These are phyloP conservation scores for Falco columbarius DNA, from an alignment of 2,797 vertebrate genomes.

Conservation along the genomic window DNA sequence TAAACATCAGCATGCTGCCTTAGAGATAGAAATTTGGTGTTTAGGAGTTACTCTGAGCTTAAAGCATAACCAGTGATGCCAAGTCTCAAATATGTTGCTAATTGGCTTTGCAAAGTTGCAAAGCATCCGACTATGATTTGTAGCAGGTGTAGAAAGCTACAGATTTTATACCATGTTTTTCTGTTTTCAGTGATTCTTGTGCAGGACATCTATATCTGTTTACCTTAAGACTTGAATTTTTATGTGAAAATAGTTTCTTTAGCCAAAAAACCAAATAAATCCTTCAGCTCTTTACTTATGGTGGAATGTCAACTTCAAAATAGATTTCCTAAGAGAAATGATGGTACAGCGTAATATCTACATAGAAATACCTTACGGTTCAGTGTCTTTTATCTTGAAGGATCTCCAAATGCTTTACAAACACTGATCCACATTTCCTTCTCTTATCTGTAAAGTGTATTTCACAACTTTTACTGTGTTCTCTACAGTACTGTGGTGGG, in stretches of 20 bases:
- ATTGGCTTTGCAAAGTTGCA: neutral
- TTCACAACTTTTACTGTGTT: neutral
- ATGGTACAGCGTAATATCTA: neutral
- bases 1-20: neutral
- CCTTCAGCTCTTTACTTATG: neutral
- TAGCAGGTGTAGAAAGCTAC: neutral
- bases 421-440: neutral
- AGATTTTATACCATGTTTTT: neutral
- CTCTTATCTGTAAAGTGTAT: neutral
- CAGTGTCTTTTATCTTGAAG: neutral
- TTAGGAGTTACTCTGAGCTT: neutral
- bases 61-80: neutral
- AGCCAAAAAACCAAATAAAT: neutral
- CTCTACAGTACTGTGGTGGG: neutral
- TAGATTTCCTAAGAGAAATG: neutral
- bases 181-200: neutral
- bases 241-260: neutral
- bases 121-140: neutral
- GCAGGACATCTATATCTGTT: neutral
- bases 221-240: neutral
- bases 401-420: neutral
- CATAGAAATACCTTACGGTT: neutral
- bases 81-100: neutral
- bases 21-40: neutral
- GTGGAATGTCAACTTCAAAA: neutral